Percentiles rank a stretch among this genome's conserved stretches.
These are phyloP conservation scores for Ariolimax columbianus DNA, from an alignment of 2,888 invertebrate species.

Conservation along the genomic window DNA sequence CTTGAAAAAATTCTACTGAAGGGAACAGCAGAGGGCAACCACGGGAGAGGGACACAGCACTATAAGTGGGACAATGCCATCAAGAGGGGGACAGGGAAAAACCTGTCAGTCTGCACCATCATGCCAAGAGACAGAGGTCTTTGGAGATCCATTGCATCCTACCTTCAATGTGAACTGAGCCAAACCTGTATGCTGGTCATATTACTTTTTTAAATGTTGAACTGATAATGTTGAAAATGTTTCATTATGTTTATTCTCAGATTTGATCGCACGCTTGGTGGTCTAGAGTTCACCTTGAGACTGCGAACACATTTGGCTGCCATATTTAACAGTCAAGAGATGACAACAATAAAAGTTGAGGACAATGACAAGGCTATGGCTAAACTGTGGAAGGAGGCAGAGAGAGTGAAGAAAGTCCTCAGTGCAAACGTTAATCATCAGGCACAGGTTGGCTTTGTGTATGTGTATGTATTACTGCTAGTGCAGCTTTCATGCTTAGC, in stretches of 20 bases:
- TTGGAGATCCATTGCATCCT: no score
- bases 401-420: constrained; percentile 94
- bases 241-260: constrained; percentile 69
- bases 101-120: no score
- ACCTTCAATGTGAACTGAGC: no score
- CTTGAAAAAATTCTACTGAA: no score
- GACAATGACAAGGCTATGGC: constrained; percentile 92
- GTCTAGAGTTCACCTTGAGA: constrained; percentile 93
- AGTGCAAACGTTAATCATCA: constrained; percentile 96
- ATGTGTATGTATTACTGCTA: not conserved
- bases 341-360: constrained; percentile 91
- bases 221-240: not conserved
- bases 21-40: no score
- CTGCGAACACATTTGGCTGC: constrained; percentile 92
- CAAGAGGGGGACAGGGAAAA: no score
- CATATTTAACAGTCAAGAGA: constrained; percentile 91
- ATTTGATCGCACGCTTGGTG: constrained; percentile 91
- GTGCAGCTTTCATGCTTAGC: no score
- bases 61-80: no score
- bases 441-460: constrained; percentile 85
- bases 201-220: no score
- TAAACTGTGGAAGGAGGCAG: constrained; percentile 97
- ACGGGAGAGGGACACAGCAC: no score
- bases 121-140: no score
- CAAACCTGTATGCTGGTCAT: no score